Percentiles rank a stretch among this genome's conserved stretches.
These are phyloP conservation scores for Rhodeus uyekii DNA, from an alignment of 2,797 vertebrate genomes.

Conservation along the genomic window DNA sequence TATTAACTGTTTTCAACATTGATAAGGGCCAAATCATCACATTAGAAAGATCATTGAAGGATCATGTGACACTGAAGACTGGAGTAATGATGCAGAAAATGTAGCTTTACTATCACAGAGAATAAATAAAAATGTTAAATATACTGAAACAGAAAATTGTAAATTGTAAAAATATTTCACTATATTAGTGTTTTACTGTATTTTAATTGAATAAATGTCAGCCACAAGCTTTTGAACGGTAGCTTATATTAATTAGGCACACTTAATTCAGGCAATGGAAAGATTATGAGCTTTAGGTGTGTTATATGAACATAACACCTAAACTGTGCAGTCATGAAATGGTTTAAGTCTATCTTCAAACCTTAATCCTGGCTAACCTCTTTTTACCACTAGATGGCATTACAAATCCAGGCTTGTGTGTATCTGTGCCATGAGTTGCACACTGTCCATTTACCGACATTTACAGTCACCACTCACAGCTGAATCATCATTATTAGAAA, in stretches of 20 bases:
- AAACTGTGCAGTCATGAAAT: not conserved
- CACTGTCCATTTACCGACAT: not conserved
- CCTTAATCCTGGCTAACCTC: not conserved
- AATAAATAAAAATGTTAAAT: too few species aligned
- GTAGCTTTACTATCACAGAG: not conserved
- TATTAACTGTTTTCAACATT: not conserved
- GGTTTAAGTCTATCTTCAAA: not conserved
- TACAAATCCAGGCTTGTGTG: constrained; percentile 31
- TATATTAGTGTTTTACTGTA: not conserved
- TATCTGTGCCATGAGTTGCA: not conserved
- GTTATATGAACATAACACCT: not conserved
- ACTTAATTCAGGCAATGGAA: not conserved
- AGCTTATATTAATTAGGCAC: not conserved
- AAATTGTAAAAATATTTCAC: too few species aligned
- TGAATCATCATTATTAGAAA: not conserved
- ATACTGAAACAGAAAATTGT: too few species aligned
- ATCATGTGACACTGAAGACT: not conserved
- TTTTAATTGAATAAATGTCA: not conserved
- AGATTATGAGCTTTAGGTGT: not conserved
- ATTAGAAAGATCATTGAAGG: not conserved
- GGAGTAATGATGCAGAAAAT: not conserved
- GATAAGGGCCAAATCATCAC: too few species aligned
- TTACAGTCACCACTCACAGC: not conserved
- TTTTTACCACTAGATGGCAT: constrained; percentile 68
- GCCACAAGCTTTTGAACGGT: too few species aligned